phyloP scores from a whole-genome alignment of 2,888 invertebrate genomes.

The Anodontia alba region DNA sequence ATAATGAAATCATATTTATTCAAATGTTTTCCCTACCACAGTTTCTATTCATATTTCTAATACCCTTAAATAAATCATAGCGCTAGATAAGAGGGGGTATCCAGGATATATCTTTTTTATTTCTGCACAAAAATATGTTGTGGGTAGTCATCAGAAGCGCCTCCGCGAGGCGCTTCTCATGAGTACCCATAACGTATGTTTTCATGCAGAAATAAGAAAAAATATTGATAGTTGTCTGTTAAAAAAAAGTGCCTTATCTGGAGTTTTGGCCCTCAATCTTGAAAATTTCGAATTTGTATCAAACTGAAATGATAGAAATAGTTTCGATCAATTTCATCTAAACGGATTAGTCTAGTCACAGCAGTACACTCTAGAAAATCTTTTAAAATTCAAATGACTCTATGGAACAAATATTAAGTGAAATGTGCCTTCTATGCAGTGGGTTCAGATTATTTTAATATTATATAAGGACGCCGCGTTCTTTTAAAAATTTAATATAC shows the following conservation, averaged over 20 bases:
- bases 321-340: slow-evolving; percentile 3
- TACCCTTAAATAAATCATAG: too few species aligned
- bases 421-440: slow-evolving; percentile 18
- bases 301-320: neutral
- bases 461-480: slow-evolving; percentile 40
- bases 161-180: too few species aligned
- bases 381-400: slow-evolving; percentile 36
- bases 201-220: too few species aligned
- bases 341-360: slow-evolving; percentile 38
- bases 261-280: too few species aligned
- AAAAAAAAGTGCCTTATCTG: too few species aligned
- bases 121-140: too few species aligned
- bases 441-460: slow-evolving; percentile 30
- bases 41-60: neutral
- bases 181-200: too few species aligned
- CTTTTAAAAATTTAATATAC: slow-evolving; percentile 38
- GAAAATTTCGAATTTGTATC: slow-evolving; percentile 7
- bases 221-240: too few species aligned
- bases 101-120: too few species aligned
- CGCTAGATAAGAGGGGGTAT: too few species aligned
- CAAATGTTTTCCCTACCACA: slow-evolving; percentile 16
- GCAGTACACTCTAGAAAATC: slow-evolving; percentile 34
- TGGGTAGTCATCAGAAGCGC: too few species aligned
- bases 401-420: slow-evolving; percentile 38
- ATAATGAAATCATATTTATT: slow-evolving; percentile 12